These are phyloP conservation scores for Zaprionus nigranus DNA, from an alignment of 1,140 invertebrate species.

Conservation along the genomic window DNA sequence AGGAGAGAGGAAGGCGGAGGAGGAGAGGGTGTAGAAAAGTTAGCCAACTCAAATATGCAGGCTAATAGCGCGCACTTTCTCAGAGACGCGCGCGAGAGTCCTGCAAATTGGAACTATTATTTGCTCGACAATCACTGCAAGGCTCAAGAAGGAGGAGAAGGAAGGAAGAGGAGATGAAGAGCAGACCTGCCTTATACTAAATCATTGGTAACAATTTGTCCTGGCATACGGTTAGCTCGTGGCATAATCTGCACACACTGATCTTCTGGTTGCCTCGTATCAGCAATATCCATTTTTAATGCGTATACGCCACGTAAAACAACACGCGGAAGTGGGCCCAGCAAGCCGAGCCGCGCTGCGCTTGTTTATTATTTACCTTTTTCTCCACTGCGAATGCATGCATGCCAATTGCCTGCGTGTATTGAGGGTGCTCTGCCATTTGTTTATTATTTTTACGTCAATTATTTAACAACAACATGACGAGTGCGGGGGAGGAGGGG, in stretches of 20 bases:
- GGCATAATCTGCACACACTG: not conserved
- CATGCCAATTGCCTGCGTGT: conserved; percentile 54
- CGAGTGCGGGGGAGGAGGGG: not conserved
- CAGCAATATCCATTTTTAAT: conserved; percentile 64
- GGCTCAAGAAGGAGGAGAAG: not conserved
- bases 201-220: conserved; percentile 39
- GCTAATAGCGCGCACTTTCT: conserved; percentile 62
- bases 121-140: conserved; percentile 49
- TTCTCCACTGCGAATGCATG: conserved; percentile 7
- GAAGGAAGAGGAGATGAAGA: not conserved
- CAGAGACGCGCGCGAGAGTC: conserved; percentile 8
- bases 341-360: not conserved
- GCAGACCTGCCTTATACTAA: conserved; percentile 11
- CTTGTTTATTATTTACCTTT: conserved; percentile 59
- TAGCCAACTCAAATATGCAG: conserved; percentile 65
- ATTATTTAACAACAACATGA: conserved; percentile 54
- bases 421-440: conserved; percentile 53
- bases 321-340: not conserved
- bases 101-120: conserved; percentile 76
- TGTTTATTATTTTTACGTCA: conserved; percentile 61
- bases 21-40: conserved; percentile 18
- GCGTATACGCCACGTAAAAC: conserved; percentile 43
- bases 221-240: not conserved
- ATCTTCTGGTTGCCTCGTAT: conserved; percentile 11
- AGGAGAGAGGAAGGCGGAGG: not conserved